Evolutionary conservation across 1,140 invertebrate species (phyloP).

Genomic region (Neotoxoptera formosana): DNA sequence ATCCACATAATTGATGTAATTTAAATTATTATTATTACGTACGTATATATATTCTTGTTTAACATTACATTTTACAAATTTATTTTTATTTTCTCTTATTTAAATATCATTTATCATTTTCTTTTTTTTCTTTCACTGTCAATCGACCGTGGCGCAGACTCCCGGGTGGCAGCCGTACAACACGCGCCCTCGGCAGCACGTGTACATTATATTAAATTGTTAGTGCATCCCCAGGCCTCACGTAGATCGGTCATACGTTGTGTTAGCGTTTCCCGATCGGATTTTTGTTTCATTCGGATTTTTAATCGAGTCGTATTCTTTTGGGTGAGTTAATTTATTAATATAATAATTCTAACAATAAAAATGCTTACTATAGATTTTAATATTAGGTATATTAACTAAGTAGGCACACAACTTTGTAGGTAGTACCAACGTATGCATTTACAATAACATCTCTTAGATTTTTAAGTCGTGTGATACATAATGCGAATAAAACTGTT

Average conservation of each 20-base stretch:
- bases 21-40: background rate
- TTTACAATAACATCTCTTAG: background rate
- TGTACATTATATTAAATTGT: conserved; percentile 34
- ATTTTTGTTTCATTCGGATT: background rate
- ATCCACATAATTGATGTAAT: background rate
- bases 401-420: background rate
- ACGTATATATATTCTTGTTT: background rate
- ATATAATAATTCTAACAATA: background rate
- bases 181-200: conserved; percentile 49
- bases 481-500: background rate
- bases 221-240: conserved; percentile 24
- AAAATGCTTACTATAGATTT: background rate
- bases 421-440: background rate
- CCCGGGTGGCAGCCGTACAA: background rate
- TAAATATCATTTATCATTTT: background rate
- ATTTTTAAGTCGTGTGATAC: background rate
- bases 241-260: background rate
- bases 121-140: background rate
- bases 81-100: background rate
- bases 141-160: conserved; percentile 35
- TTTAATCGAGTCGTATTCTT: background rate
- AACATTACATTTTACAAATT: background rate
- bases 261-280: background rate
- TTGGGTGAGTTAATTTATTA: background rate
- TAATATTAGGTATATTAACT: background rate